phyloP scores from a whole-genome alignment of 2,113 vertebrate genomes.

The Diphyllodes magnificus region DNA sequence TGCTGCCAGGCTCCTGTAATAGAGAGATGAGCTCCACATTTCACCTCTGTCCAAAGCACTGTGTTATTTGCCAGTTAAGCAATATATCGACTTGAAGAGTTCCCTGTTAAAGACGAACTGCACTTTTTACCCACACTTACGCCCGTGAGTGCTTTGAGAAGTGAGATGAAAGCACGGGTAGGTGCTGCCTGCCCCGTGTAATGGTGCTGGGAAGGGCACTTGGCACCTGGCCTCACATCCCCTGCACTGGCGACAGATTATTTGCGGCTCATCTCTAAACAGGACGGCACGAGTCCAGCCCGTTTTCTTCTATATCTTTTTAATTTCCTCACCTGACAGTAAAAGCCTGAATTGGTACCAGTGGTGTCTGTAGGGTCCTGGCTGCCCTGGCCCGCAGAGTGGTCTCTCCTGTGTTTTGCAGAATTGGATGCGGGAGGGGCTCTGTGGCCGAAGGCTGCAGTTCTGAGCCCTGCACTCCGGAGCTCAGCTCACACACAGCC shows the following conservation, averaged over 20 bases:
- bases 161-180: neutral
- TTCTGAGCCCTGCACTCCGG: neutral
- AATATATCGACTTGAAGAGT: neutral
- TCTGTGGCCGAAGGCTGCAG: neutral
- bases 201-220: neutral
- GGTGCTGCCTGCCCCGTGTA: neutral
- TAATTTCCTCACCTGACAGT: neutral
- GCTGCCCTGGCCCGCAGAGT: neutral
- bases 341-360: neutral
- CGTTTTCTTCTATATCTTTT: neutral
- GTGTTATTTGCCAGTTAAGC: slow-evolving; percentile 48
- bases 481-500: neutral
- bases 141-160: neutral
- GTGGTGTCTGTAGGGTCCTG: neutral
- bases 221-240: neutral
- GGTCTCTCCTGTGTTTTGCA: neutral
- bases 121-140: neutral
- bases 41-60: slow-evolving; percentile 15
- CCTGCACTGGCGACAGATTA: neutral
- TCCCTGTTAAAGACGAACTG: neutral
- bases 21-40: slow-evolving; percentile 43
- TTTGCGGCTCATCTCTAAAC: neutral
- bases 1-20: slow-evolving; percentile 33
- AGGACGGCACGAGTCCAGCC: neutral
- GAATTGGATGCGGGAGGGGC: neutral